Base-by-base conservation (phyloP, 92 coral and sea anemone species). In the Desmophyllum pertusum region DNA sequence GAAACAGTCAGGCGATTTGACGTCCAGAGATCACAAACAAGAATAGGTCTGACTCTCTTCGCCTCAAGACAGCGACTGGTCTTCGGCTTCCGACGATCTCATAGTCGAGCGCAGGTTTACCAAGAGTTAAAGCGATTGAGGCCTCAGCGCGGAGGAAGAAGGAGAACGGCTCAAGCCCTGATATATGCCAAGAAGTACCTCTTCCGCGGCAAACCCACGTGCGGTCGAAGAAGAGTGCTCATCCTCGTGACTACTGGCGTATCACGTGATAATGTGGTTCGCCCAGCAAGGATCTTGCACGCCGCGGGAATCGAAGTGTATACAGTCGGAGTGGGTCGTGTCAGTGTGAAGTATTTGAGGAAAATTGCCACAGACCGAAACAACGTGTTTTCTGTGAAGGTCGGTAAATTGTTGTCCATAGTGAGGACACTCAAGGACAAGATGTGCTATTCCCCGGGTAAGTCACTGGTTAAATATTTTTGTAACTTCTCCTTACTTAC, bases 141-240 rank as follows among this genome's bases (percentile, higher is more conserved):
- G 21, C 29, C 61, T 11, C 53, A 64, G 25, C 45, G 93, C 33
- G 84, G 92, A 67, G 84, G 90, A 38, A 39, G 81, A 84, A 72
- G 91, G 33, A 77, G 68, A 23, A 88, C 89, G 30, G 89, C 87
- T 11, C 71, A 69, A 25, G 94, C 94, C 29, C 81, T 91, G 31
- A n/a, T 79, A 52, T 91, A 84, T 46, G 80, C 86, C 52, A 89
- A 89, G 89, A 86, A 72, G 74, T 67, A 68, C 75, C 82, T 94
- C 69, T 94, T 91, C 80, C 64, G 57, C 23, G 76, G 92, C 25
- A 88, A 70, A 40, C 92, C 87, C 27, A 83, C 85, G 81, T 89
- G 95, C 64, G 93, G 93, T 17, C 79, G 95, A 4, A 87, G 90
- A 50, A 86, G 89, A 70, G 95, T 89, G 3, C 95, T 94, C 37